Percentiles rank a stretch among this genome's conserved stretches.
These are phyloP conservation scores for Caenorhabditis brenneri DNA, from an alignment of 1,140 invertebrate genomes.

Conservation along the genomic window DNA sequence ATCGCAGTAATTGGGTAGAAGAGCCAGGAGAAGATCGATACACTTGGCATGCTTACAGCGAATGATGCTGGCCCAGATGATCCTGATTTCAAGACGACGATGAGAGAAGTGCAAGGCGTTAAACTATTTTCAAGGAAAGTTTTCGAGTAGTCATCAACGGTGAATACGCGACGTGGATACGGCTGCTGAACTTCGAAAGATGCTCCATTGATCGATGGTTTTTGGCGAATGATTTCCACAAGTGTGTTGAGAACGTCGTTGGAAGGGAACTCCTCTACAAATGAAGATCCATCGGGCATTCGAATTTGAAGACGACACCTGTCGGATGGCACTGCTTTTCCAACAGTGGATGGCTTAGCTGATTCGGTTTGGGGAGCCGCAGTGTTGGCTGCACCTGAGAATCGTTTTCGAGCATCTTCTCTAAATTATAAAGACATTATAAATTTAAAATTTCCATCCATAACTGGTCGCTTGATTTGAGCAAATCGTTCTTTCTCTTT, in stretches of 20 bases:
- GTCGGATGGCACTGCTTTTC: background rate
- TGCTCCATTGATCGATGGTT: background rate
- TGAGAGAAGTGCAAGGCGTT: background rate
- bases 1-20: background rate
- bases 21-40: background rate
- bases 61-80: background rate
- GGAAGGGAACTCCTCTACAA: constrained; percentile 5
- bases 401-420: background rate
- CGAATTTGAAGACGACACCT: constrained; percentile 31
- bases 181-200: background rate
- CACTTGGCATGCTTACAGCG: background rate
- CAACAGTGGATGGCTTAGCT: too few relatives aligned
- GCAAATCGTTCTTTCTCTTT: constrained; percentile 4
- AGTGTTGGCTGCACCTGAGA: background rate
- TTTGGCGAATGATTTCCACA: background rate
- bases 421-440: background rate
- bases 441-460: background rate
- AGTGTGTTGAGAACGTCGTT: constrained; percentile 13
- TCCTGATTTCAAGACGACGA: background rate
- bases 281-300: background rate
- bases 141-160: background rate
- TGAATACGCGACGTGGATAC: constrained; percentile 15
- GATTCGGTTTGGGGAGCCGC: background rate
- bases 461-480: constrained; percentile 9
- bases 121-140: background rate